These are phyloP conservation scores for Drosophila flavopinicola DNA, from an alignment of 2,888 invertebrate species.

Conservation along the genomic window DNA sequence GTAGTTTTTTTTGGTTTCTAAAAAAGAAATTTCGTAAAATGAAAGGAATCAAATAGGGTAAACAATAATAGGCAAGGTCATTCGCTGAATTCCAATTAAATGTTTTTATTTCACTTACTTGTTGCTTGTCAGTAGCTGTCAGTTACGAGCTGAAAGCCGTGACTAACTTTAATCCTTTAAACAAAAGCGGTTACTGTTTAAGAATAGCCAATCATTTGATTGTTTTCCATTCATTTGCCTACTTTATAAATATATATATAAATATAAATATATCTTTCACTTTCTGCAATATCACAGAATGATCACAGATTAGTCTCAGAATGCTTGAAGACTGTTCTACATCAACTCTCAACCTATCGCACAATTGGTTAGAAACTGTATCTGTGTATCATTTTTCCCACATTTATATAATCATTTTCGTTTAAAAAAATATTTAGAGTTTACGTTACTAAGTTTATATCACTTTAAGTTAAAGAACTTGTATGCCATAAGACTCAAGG, in stretches of 20 bases:
- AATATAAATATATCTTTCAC: too few species aligned
- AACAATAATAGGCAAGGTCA: conserved; percentile 15
- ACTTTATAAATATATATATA: too few species aligned
- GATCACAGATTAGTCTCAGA: too few species aligned
- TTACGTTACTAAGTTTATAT: background rate
- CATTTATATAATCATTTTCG: background rate
- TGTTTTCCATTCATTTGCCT: too few species aligned
- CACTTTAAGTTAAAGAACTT: too few species aligned
- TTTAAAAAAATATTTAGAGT: background rate
- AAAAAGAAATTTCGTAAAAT: conserved; percentile 64
- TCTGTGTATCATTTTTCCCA: background rate
- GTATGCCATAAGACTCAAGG: too few species aligned
- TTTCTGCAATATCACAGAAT: too few species aligned
- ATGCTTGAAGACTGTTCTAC: too few species aligned
- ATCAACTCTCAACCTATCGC: background rate
- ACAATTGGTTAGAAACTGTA: background rate
- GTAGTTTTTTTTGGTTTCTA: conserved; percentile 19
- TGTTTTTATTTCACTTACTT: background rate
- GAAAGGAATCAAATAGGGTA: conserved; percentile 26
- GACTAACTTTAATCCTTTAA: too few species aligned
- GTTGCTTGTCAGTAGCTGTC: background rate
- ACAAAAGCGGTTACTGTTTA: background rate
- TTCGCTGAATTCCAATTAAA: background rate
- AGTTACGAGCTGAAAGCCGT: background rate
- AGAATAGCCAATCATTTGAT: too few species aligned